Evolutionary conservation across 1,140 invertebrate species (phyloP).

Genomic region (Eumeta japonica): DNA sequence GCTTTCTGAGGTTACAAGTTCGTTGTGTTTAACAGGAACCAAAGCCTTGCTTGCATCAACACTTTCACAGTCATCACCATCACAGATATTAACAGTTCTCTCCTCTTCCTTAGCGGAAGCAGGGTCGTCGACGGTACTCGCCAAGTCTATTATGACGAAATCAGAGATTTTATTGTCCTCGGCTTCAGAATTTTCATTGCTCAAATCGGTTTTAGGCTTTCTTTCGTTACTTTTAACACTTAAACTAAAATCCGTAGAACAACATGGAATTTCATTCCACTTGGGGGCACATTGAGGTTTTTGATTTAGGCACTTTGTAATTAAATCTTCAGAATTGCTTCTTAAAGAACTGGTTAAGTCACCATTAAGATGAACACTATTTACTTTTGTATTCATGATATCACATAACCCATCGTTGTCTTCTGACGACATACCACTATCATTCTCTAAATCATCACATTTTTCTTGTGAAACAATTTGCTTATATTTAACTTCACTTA

Average conservation of each 20-base stretch:
- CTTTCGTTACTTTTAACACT: constrained; percentile 24
- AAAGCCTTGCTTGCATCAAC: constrained; percentile 36
- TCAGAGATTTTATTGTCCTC: constrained; percentile 22
- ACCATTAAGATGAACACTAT: not conserved
- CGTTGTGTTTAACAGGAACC: constrained; percentile 47
- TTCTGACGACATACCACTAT: constrained; percentile 50
- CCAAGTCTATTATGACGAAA: constrained; percentile 50
- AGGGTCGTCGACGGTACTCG: constrained; percentile 33
- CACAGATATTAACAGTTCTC: constrained; percentile 34
- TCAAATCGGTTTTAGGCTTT: constrained; percentile 11
- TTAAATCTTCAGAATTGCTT: constrained; percentile 25
- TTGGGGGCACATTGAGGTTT: constrained; percentile 34
- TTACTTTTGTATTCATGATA: not conserved
- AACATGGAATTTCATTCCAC: constrained; percentile 54
- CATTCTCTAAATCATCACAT: constrained; percentile 25
- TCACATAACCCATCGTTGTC: constrained; percentile 40
- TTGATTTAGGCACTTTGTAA: constrained; percentile 46
- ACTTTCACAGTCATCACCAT: constrained; percentile 41
- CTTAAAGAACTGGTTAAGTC: too few species aligned
- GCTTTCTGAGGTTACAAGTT: constrained; percentile 39
- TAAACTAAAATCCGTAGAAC: constrained; percentile 38
- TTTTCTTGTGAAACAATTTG: constrained; percentile 14
- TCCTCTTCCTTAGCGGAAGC: constrained; percentile 21
- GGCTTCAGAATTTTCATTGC: constrained; percentile 10
- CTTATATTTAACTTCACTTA: constrained; percentile 17